Conservation (phyloP, 2,888 invertebrate species). For the Leptopilina myrica region DNA sequence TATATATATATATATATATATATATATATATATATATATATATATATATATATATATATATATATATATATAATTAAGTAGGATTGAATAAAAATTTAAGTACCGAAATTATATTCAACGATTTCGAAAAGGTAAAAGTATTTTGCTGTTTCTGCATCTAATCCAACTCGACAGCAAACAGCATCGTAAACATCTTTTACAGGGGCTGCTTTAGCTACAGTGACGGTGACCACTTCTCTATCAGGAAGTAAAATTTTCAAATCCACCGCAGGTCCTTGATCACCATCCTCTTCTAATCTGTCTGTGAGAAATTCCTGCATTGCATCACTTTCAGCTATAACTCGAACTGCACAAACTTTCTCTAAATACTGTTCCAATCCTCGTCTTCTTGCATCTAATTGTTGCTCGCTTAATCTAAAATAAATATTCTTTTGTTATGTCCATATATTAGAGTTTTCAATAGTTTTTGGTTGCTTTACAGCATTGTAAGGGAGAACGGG, state of each 20-base stretch:
- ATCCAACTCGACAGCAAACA: conserved; percentile 89
- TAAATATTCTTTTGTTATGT: no score
- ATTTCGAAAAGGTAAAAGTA: conserved; percentile 98
- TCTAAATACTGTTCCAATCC: conserved; percentile 98
- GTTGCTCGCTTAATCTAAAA: conserved; percentile 91
- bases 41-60: no score
- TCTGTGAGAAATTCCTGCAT: conserved; percentile 98
- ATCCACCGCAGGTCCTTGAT: conserved; percentile 84
- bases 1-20: no score
- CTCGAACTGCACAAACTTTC: conserved; percentile 97
- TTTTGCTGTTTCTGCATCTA: conserved; percentile 88
- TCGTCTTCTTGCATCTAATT: conserved; percentile 94
- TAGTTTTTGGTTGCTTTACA: no score
- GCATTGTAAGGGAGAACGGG: no score
- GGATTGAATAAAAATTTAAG: conserved; percentile 65
- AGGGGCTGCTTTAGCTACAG: conserved; percentile 91
- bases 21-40: no score
- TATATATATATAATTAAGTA: no score
- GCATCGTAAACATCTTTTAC: conserved; percentile 94
- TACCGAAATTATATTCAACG: conserved; percentile 97
- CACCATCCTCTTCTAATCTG: conserved; percentile 87
- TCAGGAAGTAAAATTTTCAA: conserved; percentile 93
- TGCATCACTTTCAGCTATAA: conserved; percentile 97
- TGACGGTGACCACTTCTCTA: conserved; percentile 91
- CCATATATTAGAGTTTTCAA: no score